phyloP scores from a whole-genome alignment of 2,113 vertebrate genomes.

The Ailuropoda melanoleuca region DNA sequence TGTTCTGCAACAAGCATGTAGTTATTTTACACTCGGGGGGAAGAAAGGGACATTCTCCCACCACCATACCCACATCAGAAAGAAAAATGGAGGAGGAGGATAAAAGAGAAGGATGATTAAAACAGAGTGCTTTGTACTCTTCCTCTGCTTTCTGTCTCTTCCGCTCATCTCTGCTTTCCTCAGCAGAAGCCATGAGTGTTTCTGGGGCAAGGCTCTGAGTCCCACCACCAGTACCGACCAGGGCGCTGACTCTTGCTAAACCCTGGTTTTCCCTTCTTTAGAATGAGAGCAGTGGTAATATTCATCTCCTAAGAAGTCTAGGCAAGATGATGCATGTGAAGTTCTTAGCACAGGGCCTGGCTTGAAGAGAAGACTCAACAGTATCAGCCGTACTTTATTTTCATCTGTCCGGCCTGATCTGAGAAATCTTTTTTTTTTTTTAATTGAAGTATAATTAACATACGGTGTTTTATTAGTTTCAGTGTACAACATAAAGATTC shows the following conservation, averaged over 20 bases:
- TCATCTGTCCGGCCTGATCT: background rate
- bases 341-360: background rate
- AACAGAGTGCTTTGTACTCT: background rate
- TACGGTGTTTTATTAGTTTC: background rate
- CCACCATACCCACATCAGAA: background rate
- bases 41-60: background rate
- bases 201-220: background rate
- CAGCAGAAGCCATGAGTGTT: background rate
- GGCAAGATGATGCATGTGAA: background rate
- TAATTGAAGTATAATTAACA: background rate
- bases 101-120: background rate
- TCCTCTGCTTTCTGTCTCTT: background rate
- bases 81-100: background rate
- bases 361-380: background rate
- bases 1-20: background rate
- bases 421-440: background rate
- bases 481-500: background rate
- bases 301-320: background rate
- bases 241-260: background rate
- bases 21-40: background rate
- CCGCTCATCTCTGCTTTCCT: background rate
- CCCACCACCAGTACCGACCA: background rate
- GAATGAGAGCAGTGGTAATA: background rate
- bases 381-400: background rate
- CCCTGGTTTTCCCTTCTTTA: background rate